Base-by-base conservation (phyloP, 2,888 invertebrate genomes). In the Gisinianus flammeolus region DNA sequence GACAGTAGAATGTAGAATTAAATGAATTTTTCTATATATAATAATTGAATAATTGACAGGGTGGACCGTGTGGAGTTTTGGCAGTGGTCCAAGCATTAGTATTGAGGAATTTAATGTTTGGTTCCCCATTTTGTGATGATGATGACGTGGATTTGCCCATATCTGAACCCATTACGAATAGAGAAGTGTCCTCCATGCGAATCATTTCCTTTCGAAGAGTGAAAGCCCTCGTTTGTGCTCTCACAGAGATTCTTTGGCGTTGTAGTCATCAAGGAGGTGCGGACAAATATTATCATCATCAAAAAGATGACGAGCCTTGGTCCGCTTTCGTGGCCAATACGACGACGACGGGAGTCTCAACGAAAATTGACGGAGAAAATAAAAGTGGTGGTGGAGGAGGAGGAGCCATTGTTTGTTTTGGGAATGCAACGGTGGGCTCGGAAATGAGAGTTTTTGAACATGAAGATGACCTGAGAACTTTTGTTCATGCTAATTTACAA, bases 1-100 rank as follows among this genome's bases (percentile, higher is more conserved):
- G n/a, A n/a, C n/a, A n/a, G n/a, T n/a, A n/a, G n/a, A n/a, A n/a
- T n/a, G n/a, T n/a, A n/a, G n/a, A n/a, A n/a, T n/a, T n/a, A n/a
- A n/a, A 35, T 35, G 35, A 35, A 35, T 35, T 35, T 35, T n/a
- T n/a, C n/a, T n/a, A n/a, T n/a, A 44, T 10, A 44, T 44, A 62
- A 62, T 62, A 62, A 33, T 64, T 52, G 19, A 52, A 28, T 56
- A 73, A 31, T 54, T 33, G 54, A 79, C 85, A 89, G 86, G 88
- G 89, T 16, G 90, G 89, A 28, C 89, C 89, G 22, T 89, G 89
- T 86, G 89, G 89, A 72, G 87, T 89, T n/a, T 86, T 90, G 68
- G 89, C 89, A 19, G 87, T 88, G 64, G 87, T 89, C 6, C 89
- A 89, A 84, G 88, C 88, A 10, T 87, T 87, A 81, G 82, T 89